Conservation (phyloP, 2,797 vertebrate species). For the Neostethus bicornis region DNA sequence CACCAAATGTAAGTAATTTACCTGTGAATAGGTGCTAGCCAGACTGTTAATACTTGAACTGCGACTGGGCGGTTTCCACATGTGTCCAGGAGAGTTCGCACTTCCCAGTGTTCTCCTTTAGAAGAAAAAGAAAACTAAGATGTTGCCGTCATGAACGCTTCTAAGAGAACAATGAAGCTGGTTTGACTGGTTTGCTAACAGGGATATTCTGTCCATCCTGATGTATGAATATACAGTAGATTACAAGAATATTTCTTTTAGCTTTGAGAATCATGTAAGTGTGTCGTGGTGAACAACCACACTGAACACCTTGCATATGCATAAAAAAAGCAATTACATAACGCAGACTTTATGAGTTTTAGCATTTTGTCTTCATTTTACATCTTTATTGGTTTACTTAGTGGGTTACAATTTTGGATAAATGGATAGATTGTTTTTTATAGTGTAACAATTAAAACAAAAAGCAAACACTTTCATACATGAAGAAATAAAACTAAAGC, state of each 20-base stretch:
- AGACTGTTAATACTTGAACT: conserved; percentile 96
- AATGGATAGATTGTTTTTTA: neutral
- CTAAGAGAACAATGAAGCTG: neutral
- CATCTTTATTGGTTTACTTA: neutral
- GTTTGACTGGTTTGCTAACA: neutral
- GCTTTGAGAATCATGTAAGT: neutral
- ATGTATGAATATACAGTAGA: neutral
- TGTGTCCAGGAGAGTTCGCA: conserved; percentile 83
- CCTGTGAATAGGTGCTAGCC: conserved; percentile 92
- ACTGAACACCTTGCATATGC: neutral
- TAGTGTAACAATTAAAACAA: neutral
- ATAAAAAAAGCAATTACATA: neutral
- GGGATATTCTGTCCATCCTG: neutral
- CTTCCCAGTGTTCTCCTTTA: conserved; percentile 87
- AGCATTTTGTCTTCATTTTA: neutral
- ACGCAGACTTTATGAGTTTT: neutral
- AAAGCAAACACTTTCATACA: neutral
- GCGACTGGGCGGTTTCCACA: conserved; percentile 93
- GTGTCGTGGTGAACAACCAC: no score
- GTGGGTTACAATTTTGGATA: neutral
- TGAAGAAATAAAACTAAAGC: neutral
- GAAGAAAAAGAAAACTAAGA: conserved; percentile 15
- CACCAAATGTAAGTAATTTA: conserved; percentile 52
- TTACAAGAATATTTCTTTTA: neutral
- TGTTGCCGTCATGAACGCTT: neutral